Conservation (phyloP, 2,888 invertebrate genomes). For the Lymantria monacha region DNA sequence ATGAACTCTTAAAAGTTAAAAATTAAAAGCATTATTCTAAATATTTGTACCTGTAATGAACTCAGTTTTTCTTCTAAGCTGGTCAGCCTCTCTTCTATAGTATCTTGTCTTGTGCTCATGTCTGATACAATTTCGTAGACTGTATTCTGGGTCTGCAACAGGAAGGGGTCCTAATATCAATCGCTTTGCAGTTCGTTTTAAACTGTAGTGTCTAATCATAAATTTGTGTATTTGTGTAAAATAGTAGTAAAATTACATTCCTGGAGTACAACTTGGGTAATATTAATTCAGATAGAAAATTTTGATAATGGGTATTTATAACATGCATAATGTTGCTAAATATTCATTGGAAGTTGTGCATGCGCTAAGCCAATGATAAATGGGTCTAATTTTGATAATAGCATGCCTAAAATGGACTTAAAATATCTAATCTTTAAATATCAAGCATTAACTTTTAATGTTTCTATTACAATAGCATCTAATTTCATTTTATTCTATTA, state of each 20-base stretch:
- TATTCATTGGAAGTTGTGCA: constrained; percentile 22
- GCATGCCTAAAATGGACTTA: neutral
- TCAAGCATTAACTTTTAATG: neutral
- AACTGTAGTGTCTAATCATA: constrained; percentile 58
- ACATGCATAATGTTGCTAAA: constrained; percentile 26
- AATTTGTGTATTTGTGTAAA: constrained; percentile 41
- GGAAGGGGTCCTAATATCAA: constrained; percentile 81
- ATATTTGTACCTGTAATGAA: constrained; percentile 85
- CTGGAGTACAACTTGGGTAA: neutral
- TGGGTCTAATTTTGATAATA: constrained; percentile 21
- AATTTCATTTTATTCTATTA: neutral
- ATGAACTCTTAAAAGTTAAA: no score
- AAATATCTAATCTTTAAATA: neutral
- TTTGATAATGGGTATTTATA: constrained; percentile 10
- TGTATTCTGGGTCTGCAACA: constrained; percentile 96
- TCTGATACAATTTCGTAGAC: constrained; percentile 99
- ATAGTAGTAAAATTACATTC: constrained; percentile 12
- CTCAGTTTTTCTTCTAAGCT: constrained; percentile 96
- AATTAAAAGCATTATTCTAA: no score
- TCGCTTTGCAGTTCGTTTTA: constrained; percentile 73
- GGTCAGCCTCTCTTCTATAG: constrained; percentile 95
- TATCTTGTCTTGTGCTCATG: constrained; percentile 96
- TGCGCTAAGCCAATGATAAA: constrained; percentile 46
- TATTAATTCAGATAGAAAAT: constrained; percentile 4
- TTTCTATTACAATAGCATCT: neutral